phyloP scores from a whole-genome alignment of 2,888 invertebrate genomes.

The Tridacna crocea region DNA sequence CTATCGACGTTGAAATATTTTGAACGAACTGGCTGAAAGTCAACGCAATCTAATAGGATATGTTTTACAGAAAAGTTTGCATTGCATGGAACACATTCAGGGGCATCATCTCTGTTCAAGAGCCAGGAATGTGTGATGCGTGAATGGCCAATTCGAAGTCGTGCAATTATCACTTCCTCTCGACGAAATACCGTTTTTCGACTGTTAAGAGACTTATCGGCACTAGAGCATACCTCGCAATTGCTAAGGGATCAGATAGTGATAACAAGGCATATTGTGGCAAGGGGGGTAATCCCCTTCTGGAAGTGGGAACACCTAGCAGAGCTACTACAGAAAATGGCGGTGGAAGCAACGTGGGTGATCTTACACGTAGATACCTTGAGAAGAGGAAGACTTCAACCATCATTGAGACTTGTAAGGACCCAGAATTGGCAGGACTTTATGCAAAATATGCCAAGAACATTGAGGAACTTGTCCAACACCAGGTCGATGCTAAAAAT shows the following conservation, averaged over 20 bases:
- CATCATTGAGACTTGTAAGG: background rate
- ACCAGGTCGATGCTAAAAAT: background rate
- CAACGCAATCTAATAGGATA: too few relatives aligned
- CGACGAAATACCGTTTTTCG: too few relatives aligned
- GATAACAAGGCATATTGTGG: constrained; percentile 6
- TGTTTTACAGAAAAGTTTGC: too few relatives aligned
- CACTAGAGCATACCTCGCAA: background rate
- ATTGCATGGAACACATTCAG: too few relatives aligned
- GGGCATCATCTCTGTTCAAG: too few relatives aligned
- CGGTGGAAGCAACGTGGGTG: background rate
- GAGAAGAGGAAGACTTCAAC: background rate
- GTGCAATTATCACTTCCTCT: too few relatives aligned
- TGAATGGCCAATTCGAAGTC: too few relatives aligned
- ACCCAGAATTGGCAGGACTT: background rate
- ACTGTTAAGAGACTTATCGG: background rate
- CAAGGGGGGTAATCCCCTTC: constrained; percentile 2
- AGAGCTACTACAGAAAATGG: background rate
- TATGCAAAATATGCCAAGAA: background rate
- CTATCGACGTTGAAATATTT: too few relatives aligned
- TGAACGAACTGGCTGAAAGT: too few relatives aligned
- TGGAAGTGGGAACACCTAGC: too few relatives aligned
- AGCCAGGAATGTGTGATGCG: too few relatives aligned
- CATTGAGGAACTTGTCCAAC: background rate
- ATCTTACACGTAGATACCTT: background rate
- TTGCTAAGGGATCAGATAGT: background rate